Percentiles rank a stretch among this genome's conserved stretches.
phyloP scores from a whole-genome alignment of 2,888 invertebrate genomes.

The Pammene aurita region DNA sequence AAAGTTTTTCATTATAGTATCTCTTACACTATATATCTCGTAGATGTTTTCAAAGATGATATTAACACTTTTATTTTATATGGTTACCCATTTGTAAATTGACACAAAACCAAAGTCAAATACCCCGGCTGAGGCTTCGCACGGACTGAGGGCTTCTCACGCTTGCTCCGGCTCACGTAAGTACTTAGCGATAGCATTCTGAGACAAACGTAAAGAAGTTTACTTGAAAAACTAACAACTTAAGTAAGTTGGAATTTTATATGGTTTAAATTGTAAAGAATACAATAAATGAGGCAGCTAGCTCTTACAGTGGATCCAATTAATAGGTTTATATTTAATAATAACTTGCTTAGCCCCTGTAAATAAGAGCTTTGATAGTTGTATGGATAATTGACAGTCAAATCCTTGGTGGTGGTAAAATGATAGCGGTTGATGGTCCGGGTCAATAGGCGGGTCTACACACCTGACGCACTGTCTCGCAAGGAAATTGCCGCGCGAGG shows the following conservation, averaged over 20 bases:
- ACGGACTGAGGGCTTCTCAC: constrained; percentile 57
- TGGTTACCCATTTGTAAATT: constrained; percentile 83
- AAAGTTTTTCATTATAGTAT: constrained; percentile 38
- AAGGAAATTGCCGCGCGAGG: too few species aligned
- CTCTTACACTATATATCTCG: constrained; percentile 42
- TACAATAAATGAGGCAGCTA: not conserved
- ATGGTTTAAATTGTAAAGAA: not conserved
- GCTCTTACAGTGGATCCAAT: not conserved
- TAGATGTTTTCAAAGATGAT: constrained; percentile 77
- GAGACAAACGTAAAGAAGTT: not conserved
- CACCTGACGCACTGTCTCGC: too few species aligned
- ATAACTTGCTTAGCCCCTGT: too few species aligned
- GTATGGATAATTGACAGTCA: too few species aligned
- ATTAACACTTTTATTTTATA: constrained; percentile 84
- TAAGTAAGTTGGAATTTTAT: not conserved
- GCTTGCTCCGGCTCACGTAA: constrained; percentile 67
- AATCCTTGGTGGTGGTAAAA: too few species aligned
- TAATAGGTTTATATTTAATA: too few species aligned
- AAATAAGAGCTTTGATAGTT: too few species aligned
- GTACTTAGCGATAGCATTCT: constrained; percentile 68
- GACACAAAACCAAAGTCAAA: constrained; percentile 84
- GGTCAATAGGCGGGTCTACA: too few species aligned
- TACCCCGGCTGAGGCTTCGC: constrained; percentile 67
- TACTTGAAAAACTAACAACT: not conserved
- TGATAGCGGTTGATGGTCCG: too few species aligned